Evolutionary conservation across 2,888 invertebrate genomes (phyloP).

Genomic region (Endomychus coccineus): DNA sequence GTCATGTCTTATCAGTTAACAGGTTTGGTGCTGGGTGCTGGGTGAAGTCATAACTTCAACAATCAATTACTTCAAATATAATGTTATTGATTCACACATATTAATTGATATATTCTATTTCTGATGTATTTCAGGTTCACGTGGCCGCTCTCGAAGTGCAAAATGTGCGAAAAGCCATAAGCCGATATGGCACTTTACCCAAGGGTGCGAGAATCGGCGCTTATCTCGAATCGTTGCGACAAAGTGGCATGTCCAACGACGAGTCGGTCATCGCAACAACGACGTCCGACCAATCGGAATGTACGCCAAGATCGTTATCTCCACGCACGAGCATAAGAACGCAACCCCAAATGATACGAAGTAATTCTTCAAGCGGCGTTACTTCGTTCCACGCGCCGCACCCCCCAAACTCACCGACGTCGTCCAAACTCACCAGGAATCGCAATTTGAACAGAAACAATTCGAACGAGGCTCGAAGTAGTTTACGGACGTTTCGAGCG

Average conservation of each 20-base stretch:
- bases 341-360: slow-evolving; percentile 79
- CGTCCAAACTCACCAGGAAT: slow-evolving; percentile 50
- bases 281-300: slow-evolving; percentile 37
- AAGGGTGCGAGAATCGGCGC: slow-evolving; percentile 96
- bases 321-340: slow-evolving; percentile 59
- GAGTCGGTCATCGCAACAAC: slow-evolving; percentile 29
- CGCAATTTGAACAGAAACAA: slow-evolving; percentile 40
- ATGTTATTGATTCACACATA: too few species aligned
- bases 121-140: slow-evolving; percentile 52
- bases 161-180: slow-evolving; percentile 90
- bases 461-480: slow-evolving; percentile 37
- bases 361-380: slow-evolving; percentile 81
- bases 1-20: too few species aligned
- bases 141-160: slow-evolving; percentile 92
- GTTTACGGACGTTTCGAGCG: slow-evolving; percentile 42
- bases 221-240: slow-evolving; percentile 86
- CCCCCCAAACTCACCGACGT: slow-evolving; percentile 54
- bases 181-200: slow-evolving; percentile 92
- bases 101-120: slow-evolving; percentile 3
- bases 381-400: slow-evolving; percentile 51
- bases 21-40: too few species aligned
- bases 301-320: slow-evolving; percentile 52
- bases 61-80: too few species aligned
- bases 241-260: slow-evolving; percentile 55
- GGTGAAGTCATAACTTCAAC: too few species aligned